A percentile compares a stretch with the other conserved stretches of the same genome.
These are phyloP conservation scores for Caradrina clavipalpis DNA, from an alignment of 2,888 invertebrate species.

Conservation along the genomic window DNA sequence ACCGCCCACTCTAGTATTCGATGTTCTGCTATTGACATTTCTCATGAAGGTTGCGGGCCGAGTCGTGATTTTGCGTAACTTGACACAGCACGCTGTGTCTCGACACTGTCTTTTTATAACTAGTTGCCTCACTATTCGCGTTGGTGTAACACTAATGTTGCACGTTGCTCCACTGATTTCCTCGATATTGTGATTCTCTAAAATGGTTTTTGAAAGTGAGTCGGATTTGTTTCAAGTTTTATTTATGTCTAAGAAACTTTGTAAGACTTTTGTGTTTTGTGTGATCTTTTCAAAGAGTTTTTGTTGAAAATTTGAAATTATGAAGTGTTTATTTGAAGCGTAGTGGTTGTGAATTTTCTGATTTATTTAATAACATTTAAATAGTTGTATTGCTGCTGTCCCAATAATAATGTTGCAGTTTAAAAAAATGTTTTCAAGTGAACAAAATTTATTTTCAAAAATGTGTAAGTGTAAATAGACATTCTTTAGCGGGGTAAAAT, in stretches of 20 bases:
- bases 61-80: constrained; percentile 90
- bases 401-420: constrained; percentile 43
- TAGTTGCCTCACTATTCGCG: constrained; percentile 78
- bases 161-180: constrained; percentile 64
- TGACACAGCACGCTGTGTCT: constrained; percentile 77
- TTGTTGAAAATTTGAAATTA: not conserved
- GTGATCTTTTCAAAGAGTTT: constrained; percentile 20
- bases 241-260: constrained; percentile 34
- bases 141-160: constrained; percentile 72
- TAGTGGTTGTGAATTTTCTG: not conserved
- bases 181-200: constrained; percentile 53
- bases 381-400: constrained; percentile 4
- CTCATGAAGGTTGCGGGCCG: constrained; percentile 84
- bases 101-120: constrained; percentile 80
- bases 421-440: constrained; percentile 52
- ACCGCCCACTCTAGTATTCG: constrained; percentile 74
- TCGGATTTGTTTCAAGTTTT: constrained; percentile 43
- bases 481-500: not conserved
- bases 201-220: constrained; percentile 74
- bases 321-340: constrained; percentile 9
- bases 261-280: constrained; percentile 36
- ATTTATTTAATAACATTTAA: not conserved
- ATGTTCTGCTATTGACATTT: constrained; percentile 88
- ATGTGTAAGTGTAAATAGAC: constrained; percentile 40
- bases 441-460: constrained; percentile 49